phyloP scores from a whole-genome alignment of 2,888 invertebrate genomes.

The Machimus atricapillus region DNA sequence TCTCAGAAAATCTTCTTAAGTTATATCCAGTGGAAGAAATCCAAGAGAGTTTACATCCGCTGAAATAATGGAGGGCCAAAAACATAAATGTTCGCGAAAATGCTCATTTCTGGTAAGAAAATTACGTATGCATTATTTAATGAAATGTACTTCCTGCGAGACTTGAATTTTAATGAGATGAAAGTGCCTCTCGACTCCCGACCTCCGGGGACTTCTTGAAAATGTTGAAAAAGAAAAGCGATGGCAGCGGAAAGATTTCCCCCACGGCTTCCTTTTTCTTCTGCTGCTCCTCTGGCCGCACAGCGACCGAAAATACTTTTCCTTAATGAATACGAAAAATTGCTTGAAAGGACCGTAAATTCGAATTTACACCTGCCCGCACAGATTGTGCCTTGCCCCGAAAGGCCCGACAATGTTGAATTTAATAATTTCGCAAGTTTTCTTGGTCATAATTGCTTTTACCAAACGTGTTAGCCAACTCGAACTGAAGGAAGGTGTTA shows the following conservation, averaged over 20 bases:
- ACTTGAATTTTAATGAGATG: not conserved
- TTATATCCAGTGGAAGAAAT: not conserved
- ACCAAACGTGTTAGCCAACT: not conserved
- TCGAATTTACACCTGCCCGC: not conserved
- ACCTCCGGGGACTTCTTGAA: not conserved
- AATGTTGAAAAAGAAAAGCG: not conserved
- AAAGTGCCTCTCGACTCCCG: not conserved
- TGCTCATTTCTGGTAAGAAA: not conserved
- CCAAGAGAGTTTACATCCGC: not conserved
- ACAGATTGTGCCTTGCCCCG: not conserved
- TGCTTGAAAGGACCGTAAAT: not conserved
- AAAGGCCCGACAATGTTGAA: not conserved
- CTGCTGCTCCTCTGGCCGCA: not conserved
- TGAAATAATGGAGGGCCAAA: not conserved
- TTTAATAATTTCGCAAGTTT: not conserved
- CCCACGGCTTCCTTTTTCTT: not conserved
- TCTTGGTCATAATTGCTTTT: constrained; percentile 1
- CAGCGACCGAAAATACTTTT: not conserved
- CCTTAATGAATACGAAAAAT: not conserved
- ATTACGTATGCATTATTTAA: not conserved
- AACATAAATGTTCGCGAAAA: not conserved
- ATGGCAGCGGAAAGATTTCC: not conserved
- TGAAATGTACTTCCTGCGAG: not conserved
- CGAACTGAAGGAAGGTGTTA: not conserved
- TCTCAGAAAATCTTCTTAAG: not conserved